Evolutionary conservation across 2,113 vertebrate species (phyloP).

Genomic region (Falcunculus frontatus): DNA sequence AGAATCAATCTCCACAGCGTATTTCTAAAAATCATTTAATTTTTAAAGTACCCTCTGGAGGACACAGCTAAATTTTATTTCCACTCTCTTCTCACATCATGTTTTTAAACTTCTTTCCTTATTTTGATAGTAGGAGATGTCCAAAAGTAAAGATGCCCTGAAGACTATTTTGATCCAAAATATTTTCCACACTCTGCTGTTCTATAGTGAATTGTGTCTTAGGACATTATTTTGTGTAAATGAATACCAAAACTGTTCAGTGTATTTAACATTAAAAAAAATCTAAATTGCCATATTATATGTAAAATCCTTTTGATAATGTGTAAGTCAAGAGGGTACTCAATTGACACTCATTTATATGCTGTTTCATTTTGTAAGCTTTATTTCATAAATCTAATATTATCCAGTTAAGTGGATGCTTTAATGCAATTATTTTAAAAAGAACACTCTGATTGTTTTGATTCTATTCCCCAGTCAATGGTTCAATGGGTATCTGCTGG

Average conservation of each 20-base stretch:
- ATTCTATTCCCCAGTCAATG: not conserved
- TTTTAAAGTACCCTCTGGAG: not conserved
- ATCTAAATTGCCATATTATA: not conserved
- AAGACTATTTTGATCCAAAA: not conserved
- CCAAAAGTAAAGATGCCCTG: not conserved
- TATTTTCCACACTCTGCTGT: not conserved
- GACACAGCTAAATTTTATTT: not conserved
- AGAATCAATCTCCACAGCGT: not conserved
- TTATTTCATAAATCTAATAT: not conserved
- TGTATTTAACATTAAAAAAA: not conserved
- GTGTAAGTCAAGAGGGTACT: not conserved
- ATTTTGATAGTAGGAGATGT: not conserved
- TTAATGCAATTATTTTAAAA: not conserved
- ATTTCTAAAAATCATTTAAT: not conserved
- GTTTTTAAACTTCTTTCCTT: not conserved
- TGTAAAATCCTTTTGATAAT: not conserved
- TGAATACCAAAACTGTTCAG: not conserved
- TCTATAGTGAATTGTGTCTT: not conserved
- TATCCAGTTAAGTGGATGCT: not conserved
- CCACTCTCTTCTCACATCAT: not conserved
- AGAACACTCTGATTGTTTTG: not conserved
- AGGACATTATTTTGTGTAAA: not conserved
- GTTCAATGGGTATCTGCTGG: not conserved
- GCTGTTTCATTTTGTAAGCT: not conserved
- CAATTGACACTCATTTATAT: not conserved